Evolutionary conservation across 1,140 invertebrate species (phyloP).

Genomic region (Sminthurides bifidus): DNA sequence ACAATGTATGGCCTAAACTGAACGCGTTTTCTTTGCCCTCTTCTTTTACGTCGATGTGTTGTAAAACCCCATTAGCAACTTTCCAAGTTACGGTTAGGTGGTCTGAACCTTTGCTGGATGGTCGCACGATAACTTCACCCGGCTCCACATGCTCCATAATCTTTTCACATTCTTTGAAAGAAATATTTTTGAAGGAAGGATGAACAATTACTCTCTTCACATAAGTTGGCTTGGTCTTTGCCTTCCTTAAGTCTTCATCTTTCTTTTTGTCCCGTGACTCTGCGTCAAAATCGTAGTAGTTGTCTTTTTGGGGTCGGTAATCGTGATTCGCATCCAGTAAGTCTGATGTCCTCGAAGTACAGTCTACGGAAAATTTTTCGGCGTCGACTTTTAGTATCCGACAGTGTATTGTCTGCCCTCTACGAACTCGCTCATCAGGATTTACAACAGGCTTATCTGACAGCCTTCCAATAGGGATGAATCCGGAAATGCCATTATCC

Average conservation of each 20-base stretch:
- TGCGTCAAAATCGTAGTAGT: constrained; percentile 78
- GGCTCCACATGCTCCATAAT: constrained; percentile 83
- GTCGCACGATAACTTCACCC: constrained; percentile 90
- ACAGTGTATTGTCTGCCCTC: constrained; percentile 80
- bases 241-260: constrained; percentile 68
- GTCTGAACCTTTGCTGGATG: constrained; percentile 90
- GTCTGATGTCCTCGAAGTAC: constrained; percentile 87
- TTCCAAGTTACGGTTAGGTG: constrained; percentile 98
- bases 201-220: constrained; percentile 95
- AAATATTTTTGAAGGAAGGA: constrained; percentile 94
- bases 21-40: constrained; percentile 95
- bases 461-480: constrained; percentile 88
- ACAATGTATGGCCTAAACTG: constrained; percentile 76
- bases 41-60: constrained; percentile 91
- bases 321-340: constrained; percentile 78
- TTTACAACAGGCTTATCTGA: constrained; percentile 88
- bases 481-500: constrained; percentile 89
- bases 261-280: constrained; percentile 68
- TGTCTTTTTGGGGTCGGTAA: constrained; percentile 78
- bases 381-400: constrained; percentile 93
- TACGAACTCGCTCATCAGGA: constrained; percentile 77
- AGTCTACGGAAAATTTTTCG: constrained; percentile 84
- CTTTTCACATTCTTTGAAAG: constrained; percentile 82
- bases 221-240: constrained; percentile 64
- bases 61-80: constrained; percentile 82